Evolutionary conservation across 2,888 invertebrate species (phyloP).

Genomic region (Eulithis testata): DNA sequence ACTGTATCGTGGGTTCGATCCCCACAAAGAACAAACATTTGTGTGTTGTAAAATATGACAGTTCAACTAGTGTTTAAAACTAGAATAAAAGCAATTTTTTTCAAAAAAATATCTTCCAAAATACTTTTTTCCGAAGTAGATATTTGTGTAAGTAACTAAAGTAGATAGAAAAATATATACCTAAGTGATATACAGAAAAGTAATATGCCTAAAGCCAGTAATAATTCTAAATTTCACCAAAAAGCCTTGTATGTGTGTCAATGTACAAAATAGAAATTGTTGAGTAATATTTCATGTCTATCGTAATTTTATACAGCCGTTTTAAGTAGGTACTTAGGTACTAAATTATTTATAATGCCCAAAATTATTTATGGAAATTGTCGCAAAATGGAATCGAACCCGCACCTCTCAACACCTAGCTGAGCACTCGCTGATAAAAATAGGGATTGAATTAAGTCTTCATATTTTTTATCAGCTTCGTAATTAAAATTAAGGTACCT

Average conservation of each 20-base stretch:
- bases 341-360: neutral
- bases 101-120: neutral
- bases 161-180: slow-evolving; percentile 2
- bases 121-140: slow-evolving; percentile 4
- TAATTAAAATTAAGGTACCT: neutral
- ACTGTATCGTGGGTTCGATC: no score
- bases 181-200: neutral
- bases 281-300: neutral
- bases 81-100: no score
- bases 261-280: slow-evolving; percentile 3
- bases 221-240: slow-evolving; percentile 13
- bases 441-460: neutral
- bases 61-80: no score
- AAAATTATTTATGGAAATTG: neutral
- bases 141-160: slow-evolving; percentile 1
- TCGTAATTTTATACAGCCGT: neutral
- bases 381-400: slow-evolving; percentile 1
- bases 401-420: neutral
- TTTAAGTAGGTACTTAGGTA: neutral
- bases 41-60: no score
- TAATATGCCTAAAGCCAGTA: slow-evolving; percentile 2
- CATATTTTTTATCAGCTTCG: neutral
- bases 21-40: no score
- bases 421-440: neutral
- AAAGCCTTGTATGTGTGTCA: slow-evolving; percentile 13